A percentile compares a stretch with the other conserved stretches of the same genome.
Conservation (phyloP, 1,140 invertebrate genomes). For the Eumeta japonica region DNA sequence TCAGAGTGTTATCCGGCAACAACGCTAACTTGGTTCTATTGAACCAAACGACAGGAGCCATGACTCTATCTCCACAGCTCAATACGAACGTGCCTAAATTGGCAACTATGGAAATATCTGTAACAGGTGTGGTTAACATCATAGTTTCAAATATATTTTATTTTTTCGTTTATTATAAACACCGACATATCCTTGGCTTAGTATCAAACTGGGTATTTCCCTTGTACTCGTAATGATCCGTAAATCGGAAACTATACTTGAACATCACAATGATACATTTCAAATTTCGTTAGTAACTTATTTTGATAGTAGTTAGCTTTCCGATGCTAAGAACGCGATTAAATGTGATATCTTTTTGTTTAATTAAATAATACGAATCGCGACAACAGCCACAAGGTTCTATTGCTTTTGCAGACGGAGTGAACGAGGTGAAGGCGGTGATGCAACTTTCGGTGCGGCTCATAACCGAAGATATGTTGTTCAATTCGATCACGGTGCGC, state of each 20-base stretch:
- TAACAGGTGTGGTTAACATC: constrained; percentile 65
- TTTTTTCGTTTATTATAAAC: neutral
- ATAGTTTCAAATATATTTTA: neutral
- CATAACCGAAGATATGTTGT: constrained; percentile 93
- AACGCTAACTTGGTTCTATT: constrained; percentile 86
- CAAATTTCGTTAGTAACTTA: no score
- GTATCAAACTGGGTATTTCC: no score
- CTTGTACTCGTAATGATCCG: no score
- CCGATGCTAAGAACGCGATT: no score
- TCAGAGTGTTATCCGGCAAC: constrained; percentile 86
- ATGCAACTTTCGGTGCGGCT: constrained; percentile 86
- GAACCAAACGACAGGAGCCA: constrained; percentile 80
- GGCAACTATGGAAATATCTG: constrained; percentile 91
- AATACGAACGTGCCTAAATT: constrained; percentile 95
- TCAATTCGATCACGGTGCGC: constrained; percentile 91
- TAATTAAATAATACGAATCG: neutral
- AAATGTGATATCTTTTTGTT: no score
- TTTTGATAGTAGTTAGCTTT: no score
- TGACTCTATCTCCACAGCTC: constrained; percentile 86
- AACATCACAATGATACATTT: no score
- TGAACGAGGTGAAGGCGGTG: constrained; percentile 86
- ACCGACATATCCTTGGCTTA: no score
- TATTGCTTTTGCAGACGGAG: constrained; percentile 66
- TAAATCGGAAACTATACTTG: no score
- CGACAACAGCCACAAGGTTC: neutral